Conservation (phyloP, 2,113 vertebrate genomes). For the Eulemur macaco region DNA sequence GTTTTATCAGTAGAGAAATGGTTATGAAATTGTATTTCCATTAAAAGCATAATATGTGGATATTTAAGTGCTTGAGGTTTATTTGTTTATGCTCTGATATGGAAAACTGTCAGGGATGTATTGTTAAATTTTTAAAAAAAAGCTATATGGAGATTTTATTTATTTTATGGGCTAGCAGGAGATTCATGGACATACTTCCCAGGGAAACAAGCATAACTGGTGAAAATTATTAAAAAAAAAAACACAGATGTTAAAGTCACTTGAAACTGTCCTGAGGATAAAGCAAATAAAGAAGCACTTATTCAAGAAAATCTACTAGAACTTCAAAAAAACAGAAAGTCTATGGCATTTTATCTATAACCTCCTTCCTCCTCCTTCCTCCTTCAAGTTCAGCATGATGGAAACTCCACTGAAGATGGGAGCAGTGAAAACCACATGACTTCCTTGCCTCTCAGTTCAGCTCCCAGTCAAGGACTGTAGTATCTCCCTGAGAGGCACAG, state of each 20-base stretch:
- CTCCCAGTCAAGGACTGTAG: neutral
- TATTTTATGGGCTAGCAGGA: neutral
- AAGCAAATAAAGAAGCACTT: neutral
- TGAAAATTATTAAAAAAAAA: neutral
- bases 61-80: neutral
- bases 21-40: neutral
- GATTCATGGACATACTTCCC: neutral
- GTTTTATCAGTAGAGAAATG: neutral
- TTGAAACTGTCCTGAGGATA: neutral
- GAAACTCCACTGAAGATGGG: neutral
- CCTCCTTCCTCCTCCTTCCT: neutral
- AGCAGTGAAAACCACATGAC: neutral
- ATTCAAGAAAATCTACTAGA: neutral
- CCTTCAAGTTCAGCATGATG: neutral
- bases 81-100: neutral
- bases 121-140: neutral
- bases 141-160: neutral
- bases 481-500: neutral
- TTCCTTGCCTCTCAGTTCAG: neutral
- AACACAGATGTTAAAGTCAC: neutral
- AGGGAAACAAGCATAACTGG: neutral
- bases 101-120: neutral
- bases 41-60: neutral
- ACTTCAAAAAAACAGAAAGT: neutral
- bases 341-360: neutral